Evolutionary conservation across 2,888 invertebrate genomes (phyloP).

Genomic region (Synergus gifuensis): DNA sequence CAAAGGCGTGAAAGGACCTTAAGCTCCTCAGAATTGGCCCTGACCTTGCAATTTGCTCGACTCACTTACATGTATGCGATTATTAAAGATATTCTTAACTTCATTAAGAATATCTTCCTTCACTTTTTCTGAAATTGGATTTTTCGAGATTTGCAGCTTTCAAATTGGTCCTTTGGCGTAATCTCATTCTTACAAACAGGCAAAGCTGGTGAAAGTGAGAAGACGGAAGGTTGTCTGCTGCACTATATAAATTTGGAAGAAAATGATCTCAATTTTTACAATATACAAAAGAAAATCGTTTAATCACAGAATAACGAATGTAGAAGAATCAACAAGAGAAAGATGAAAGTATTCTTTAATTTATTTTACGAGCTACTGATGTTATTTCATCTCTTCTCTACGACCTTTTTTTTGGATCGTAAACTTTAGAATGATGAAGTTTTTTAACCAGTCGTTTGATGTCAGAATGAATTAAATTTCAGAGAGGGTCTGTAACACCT

Average conservation of each 20-base stretch:
- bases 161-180: slow-evolving; percentile 51
- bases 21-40: slow-evolving; percentile 40
- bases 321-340: not conserved
- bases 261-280: too few species aligned
- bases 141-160: slow-evolving; percentile 38
- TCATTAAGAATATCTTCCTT: slow-evolving; percentile 5
- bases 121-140: slow-evolving; percentile 22
- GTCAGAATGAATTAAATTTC: slow-evolving; percentile 19
- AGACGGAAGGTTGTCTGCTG: slow-evolving; percentile 71
- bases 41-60: slow-evolving; percentile 36
- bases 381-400: not conserved
- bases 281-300: not conserved
- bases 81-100: not conserved
- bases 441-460: not conserved
- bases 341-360: not conserved
- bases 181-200: slow-evolving; percentile 57
- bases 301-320: not conserved
- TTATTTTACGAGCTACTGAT: not conserved
- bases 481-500: not conserved
- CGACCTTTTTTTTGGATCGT: not conserved
- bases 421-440: not conserved
- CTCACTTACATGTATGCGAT: slow-evolving; percentile 3
- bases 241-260: slow-evolving; percentile 43
- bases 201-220: slow-evolving; percentile 73
- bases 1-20: slow-evolving; percentile 31